These are phyloP conservation scores for Hydrochoerus hydrochaeris DNA, from an alignment of 2,113 vertebrate genomes.

Conservation along the genomic window DNA sequence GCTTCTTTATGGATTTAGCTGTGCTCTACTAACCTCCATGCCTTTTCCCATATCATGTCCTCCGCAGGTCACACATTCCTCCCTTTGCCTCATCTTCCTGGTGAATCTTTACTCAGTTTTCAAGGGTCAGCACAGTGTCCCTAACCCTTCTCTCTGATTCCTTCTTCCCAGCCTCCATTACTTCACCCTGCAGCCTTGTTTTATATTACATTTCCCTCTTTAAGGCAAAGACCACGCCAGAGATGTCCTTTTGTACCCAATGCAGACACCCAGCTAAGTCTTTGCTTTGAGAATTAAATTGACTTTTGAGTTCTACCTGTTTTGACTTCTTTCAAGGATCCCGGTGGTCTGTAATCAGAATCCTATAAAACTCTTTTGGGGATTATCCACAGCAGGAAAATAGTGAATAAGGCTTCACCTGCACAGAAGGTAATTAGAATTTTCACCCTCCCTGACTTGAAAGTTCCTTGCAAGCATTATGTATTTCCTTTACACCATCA, in stretches of 20 bases:
- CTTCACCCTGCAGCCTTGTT: not conserved
- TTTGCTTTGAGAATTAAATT: not conserved
- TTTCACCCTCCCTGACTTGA: slow-evolving; percentile 28
- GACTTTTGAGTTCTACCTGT: not conserved
- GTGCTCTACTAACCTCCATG: not conserved
- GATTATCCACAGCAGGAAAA: not conserved
- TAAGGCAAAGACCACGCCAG: not conserved
- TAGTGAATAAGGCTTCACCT: slow-evolving; percentile 11
- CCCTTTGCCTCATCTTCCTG: not conserved
- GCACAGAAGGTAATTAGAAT: slow-evolving; percentile 22
- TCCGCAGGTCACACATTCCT: not conserved
- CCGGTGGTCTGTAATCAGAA: not conserved
- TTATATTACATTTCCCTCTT: not conserved
- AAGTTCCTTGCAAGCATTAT: slow-evolving; percentile 53
- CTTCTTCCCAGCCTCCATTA: not conserved
- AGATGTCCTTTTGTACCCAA: not conserved
- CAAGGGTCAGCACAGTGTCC: not conserved
- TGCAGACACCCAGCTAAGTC: not conserved
- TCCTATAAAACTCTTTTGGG: not conserved
- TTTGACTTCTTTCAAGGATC: not conserved
- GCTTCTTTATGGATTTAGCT: not conserved
- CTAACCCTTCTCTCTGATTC: rapidly evolving
- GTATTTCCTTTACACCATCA: slow-evolving; percentile 41
- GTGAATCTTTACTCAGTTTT: not conserved
- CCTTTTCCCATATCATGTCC: not conserved